Conservation (phyloP, 2,797 vertebrate species). For the Dendrocincla fuliginosa region DNA sequence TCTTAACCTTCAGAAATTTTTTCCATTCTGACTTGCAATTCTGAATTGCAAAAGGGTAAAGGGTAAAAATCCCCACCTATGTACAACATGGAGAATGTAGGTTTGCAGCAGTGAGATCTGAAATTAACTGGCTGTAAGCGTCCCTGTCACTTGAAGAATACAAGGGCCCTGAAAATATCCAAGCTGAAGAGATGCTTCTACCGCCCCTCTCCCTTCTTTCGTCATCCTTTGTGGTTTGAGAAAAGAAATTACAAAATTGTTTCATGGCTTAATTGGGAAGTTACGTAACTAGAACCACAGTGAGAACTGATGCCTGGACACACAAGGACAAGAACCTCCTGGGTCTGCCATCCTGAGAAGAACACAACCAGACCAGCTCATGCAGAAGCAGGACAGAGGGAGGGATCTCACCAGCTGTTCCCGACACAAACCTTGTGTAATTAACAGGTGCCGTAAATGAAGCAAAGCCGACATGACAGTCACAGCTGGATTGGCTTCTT, state of each 20-base stretch:
- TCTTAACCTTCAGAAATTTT: not conserved
- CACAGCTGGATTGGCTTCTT: slow-evolving; percentile 7
- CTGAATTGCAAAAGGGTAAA: not conserved
- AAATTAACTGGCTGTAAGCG: not conserved
- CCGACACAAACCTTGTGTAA: not conserved
- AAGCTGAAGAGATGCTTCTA: not conserved
- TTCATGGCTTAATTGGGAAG: not conserved
- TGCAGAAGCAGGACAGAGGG: not conserved
- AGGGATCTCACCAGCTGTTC: slow-evolving; percentile 15
- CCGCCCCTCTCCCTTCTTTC: not conserved
- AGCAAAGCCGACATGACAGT: slow-evolving; percentile 32
- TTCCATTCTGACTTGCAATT: not conserved
- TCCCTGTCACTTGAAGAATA: not conserved
- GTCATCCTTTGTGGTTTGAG: not conserved
- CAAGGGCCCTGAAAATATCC: not conserved
- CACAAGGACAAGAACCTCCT: not conserved
- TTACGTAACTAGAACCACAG: not conserved
- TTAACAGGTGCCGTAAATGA: not conserved
- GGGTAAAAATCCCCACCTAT: not conserved
- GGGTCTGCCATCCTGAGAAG: not conserved
- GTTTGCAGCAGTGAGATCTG: not conserved
- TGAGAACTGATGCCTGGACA: not conserved
- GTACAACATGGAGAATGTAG: not conserved
- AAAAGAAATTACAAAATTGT: not conserved
- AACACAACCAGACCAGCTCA: not conserved